Base-by-base conservation (phyloP, 2,888 invertebrate genomes). In the Sesia apiformis region DNA sequence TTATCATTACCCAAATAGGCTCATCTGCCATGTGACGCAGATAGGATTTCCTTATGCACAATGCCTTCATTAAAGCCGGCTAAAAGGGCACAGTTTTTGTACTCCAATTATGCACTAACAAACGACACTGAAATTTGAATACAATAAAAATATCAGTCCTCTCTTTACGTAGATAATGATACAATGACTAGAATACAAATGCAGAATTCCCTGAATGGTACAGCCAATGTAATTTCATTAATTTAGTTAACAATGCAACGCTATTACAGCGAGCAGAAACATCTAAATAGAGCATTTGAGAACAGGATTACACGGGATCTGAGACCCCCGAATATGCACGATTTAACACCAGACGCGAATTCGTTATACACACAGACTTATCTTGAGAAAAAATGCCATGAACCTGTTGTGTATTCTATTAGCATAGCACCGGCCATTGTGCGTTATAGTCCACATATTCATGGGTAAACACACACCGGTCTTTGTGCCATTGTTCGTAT, bases 381-480 rank as follows among this genome's bases (percentile, higher is more conserved):
- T 86, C 84, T 86, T 80, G 82, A 81, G 84, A 84, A 81, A 73
- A 78, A 75, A 70, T 69, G 69, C 71, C 78, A 74, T 84, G 84
- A 85, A 89, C 89, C 89, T 89, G 89, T 84, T 83, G 76, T 72
- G 74, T 75, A 70, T 73, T 76, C 74, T 78, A 86, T 87, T 88
- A 86, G 74, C 78, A 84, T 80, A 23, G 76, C 76, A 75, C 74
- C 72, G 75, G 71, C 81, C 64, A 82, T 88, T 88, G 84, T 87
- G 71, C 67, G 76, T 80, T 80, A 79, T 81, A 71, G 67, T 78
- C 74, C 76, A 78, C 77, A 82, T 84, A 84, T 89, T 89, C 89
- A 89, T 89, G 85, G 83, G 87, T 88, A 89, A 89, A 89, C 89
- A 89, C 81, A 88, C 87, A 86, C 81, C 80, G 66, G 65, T 69